Percentiles rank a stretch among this genome's conserved stretches.
These are phyloP conservation scores for Halisarca cf. caerulea DNA, from an alignment of 37 sponge, comb jelly and placozoan species.

Conservation along the genomic window DNA sequence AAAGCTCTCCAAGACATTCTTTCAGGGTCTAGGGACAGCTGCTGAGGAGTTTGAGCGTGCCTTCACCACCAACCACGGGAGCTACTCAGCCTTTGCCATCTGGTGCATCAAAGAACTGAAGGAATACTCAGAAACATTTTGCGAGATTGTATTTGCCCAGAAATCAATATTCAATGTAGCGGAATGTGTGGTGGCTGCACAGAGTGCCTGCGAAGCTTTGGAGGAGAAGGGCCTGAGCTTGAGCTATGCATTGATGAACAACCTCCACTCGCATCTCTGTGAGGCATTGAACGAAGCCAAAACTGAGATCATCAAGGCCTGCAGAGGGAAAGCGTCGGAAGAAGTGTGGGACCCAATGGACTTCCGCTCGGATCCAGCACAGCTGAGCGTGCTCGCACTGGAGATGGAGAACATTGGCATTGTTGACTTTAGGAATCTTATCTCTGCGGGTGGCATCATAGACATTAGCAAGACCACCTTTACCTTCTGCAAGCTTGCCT, in stretches of 20 bases:
- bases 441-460: conserved; percentile 43
- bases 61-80: conserved; percentile 63
- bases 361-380: conserved; percentile 47
- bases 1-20: conserved; percentile 78
- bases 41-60: conserved; percentile 82
- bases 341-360: conserved; percentile 79
- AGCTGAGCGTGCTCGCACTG: conserved; percentile 50
- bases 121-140: conserved; percentile 52
- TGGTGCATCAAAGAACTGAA: conserved; percentile 84
- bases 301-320: conserved; percentile 39
- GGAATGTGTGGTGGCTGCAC: conserved; percentile 65
- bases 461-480: conserved; percentile 75
- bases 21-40: conserved; percentile 67
- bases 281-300: conserved; percentile 49
- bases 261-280: conserved; percentile 42
- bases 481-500: conserved; percentile 50
- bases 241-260: conserved; percentile 38
- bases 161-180: conserved; percentile 47
- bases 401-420: conserved; percentile 77
- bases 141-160: conserved; percentile 49
- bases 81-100: conserved; percentile 87
- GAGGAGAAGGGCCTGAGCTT: conserved; percentile 54
- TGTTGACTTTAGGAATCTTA: conserved; percentile 57
- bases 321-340: conserved; percentile 36
- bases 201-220: conserved; percentile 53